Conservation (phyloP, 2,888 invertebrate species). For the Macropis europaea region DNA sequence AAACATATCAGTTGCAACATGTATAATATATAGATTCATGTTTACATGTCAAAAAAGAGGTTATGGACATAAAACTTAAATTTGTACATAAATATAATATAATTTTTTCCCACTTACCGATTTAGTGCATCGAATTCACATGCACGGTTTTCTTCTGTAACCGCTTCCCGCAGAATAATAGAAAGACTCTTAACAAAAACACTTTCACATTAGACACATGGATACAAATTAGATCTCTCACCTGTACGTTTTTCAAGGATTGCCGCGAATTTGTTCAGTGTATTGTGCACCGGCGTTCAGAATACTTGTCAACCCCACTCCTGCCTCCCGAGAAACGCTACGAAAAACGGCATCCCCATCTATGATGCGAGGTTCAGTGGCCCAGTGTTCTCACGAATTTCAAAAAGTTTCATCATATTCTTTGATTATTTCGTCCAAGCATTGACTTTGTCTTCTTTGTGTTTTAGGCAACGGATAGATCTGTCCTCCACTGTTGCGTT, state of each 20-base stretch:
- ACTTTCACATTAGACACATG: background rate
- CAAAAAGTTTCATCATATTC: too few relatives aligned
- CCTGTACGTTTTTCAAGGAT: conserved; percentile 21
- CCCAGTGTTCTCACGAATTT: too few relatives aligned
- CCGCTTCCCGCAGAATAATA: background rate
- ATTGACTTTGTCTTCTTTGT: too few relatives aligned
- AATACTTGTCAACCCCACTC: too few relatives aligned
- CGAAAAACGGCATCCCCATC: too few relatives aligned
- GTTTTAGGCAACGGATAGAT: too few relatives aligned
- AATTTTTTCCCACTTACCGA: conserved; percentile 15
- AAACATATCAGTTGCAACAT: background rate
- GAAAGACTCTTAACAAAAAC: background rate
- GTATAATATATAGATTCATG: background rate
- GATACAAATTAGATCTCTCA: background rate
- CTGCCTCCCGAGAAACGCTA: too few relatives aligned
- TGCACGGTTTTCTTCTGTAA: background rate
- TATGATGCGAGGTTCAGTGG: too few relatives aligned
- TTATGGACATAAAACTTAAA: conserved; percentile 13
- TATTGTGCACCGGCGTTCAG: background rate
- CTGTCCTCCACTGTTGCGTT: too few relatives aligned
- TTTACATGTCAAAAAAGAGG: conserved; percentile 9
- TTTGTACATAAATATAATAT: background rate
- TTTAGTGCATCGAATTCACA: background rate
- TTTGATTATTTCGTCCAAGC: too few relatives aligned
- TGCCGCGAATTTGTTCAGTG: conserved; percentile 23